Evolutionary conservation across 1,140 invertebrate species (phyloP), one percentile per base, ranked within the genome.

Genomic region (Phortica variegata): DNA sequence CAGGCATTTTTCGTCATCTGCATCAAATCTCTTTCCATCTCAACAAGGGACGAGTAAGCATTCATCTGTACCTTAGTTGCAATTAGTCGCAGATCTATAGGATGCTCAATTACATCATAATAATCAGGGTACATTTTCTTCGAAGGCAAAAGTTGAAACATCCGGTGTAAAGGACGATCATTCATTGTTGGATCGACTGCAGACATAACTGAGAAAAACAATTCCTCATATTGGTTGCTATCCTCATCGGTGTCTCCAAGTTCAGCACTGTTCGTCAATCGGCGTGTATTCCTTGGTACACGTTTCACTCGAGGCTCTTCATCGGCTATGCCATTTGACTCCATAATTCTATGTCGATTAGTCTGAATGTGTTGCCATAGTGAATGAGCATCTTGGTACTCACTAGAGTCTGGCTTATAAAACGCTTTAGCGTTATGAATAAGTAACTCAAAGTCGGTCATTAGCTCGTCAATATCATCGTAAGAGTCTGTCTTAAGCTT

Each of bases 401-500:
- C 95, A 46, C 84, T 83, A 8, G 87, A 85, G 43, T 85, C 88
- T 43, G 87, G 83, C 79, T 93, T 95, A 75, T 97, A 98, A 79
- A 96, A 94, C 3, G 88, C 86, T 76, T 95, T 94, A 1, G 93
- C 90, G 83, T 97, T 96, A 49, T 85, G 90, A 34, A 95, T 87
- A 58, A 97, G 81, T 26, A 95, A 77, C 69, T 93, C 90, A 65
- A 96, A 85, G 78, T 97, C 93, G 29, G 82, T 79, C 50, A 89
- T 85, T 51, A 97, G 81, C 63, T 95, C 91, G 31, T 93, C 90
- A 55, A 95, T 82, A 72, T 93, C 90, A 56, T 90, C 85, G 78
- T 95, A 95, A 52, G 93, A 91, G 60, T 97, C 95, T 10, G 91
- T 95, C 82, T 95, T 96, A 12, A 98, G 76, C 78, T 97, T 97